Conservation (phyloP, 2,888 invertebrate species). For the Eucera pruinosa region DNA sequence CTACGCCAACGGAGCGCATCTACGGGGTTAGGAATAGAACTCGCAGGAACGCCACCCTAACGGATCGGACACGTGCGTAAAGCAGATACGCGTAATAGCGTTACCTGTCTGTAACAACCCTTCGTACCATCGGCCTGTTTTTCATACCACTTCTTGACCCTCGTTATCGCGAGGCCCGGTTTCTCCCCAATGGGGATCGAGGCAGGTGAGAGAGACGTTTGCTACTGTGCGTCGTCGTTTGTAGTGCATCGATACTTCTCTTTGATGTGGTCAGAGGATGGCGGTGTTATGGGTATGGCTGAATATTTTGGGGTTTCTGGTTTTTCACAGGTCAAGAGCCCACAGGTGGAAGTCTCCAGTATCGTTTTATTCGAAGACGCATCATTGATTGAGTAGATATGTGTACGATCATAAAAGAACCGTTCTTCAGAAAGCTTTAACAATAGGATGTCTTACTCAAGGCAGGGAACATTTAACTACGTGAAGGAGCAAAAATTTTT, state of each 20-base stretch:
- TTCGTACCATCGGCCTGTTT: conserved; percentile 57
- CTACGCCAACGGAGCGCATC: conserved; percentile 38
- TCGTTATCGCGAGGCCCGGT: conserved; percentile 37
- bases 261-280: too few relatives aligned
- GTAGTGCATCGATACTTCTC: not conserved
- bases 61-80: conserved; percentile 52
- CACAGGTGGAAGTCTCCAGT: not conserved
- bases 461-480: not conserved
- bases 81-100: conserved; percentile 67
- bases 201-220: not conserved
- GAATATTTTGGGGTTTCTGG: not conserved
- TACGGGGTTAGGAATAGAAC: conserved; percentile 51
- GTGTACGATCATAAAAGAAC: not conserved
- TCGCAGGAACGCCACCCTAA: conserved; percentile 54
- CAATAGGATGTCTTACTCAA: conserved; percentile 5
- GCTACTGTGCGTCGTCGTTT: not conserved
- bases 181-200: not conserved
- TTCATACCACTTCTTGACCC: conserved; percentile 52
- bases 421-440: not conserved
- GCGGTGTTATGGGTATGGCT: too few relatives aligned
- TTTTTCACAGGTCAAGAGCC: not conserved
- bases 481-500: conserved; percentile 7
- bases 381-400: not conserved
- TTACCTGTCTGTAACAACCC: conserved; percentile 64
- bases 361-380: not conserved